Evolutionary conservation across 2,113 vertebrate genomes (phyloP).

Genomic region (Brachyistius frenatus): DNA sequence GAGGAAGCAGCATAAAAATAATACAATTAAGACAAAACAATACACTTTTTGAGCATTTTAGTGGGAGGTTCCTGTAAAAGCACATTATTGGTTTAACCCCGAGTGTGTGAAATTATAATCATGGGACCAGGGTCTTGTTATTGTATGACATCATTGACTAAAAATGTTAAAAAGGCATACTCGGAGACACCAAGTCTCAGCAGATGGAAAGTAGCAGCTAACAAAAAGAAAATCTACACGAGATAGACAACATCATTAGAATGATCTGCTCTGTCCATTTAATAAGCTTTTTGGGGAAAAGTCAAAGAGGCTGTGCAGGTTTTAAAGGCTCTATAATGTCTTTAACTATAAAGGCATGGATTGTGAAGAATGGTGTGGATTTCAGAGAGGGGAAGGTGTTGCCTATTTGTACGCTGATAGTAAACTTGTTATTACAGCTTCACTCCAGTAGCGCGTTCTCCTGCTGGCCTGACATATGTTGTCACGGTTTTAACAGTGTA

Average conservation of each 20-base stretch:
- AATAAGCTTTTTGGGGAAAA: neutral
- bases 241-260: slow-evolving; percentile 1
- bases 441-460: slow-evolving; percentile 12
- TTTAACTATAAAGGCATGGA: slow-evolving; percentile 3
- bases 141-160: slow-evolving; percentile 53
- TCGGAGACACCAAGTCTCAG: neutral
- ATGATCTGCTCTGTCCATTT: slow-evolving; percentile 5
- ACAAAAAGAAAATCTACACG: neutral
- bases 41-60: neutral
- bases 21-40: neutral
- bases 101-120: slow-evolving; percentile 61
- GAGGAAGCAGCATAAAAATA: neutral
- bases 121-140: slow-evolving; percentile 55
- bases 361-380: slow-evolving; percentile 15
- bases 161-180: slow-evolving; percentile 49
- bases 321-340: slow-evolving; percentile 1
- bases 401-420: slow-evolving; percentile 41
- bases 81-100: slow-evolving; percentile 43
- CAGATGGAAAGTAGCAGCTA: neutral
- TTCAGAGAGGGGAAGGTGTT: slow-evolving; percentile 38
- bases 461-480: slow-evolving; percentile 20
- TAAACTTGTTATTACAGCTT: slow-evolving; percentile 31
- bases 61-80: slow-evolving; percentile 14
- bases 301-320: neutral
- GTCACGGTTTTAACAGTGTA: slow-evolving; percentile 32